These are phyloP conservation scores for Abrostola tripartita DNA, from an alignment of 2,888 invertebrate species.

Conservation along the genomic window DNA sequence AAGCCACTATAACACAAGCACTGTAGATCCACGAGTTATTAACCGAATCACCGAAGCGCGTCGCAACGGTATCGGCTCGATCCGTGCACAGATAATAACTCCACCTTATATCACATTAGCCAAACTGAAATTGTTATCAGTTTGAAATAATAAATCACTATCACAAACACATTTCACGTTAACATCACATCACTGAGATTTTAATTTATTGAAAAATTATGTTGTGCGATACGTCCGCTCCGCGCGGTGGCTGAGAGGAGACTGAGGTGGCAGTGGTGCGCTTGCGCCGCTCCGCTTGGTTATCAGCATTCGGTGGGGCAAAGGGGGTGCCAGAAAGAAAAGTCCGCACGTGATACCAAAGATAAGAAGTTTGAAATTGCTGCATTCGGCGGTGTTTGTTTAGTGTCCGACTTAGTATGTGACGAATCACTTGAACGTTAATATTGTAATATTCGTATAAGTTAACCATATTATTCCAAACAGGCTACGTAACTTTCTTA, in stretches of 20 bases:
- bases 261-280: constrained; percentile 82
- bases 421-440: constrained; percentile 17
- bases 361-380: constrained; percentile 70
- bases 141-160: constrained; percentile 58
- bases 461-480: not conserved
- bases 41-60: constrained; percentile 83
- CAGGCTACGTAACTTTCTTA: not conserved
- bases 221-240: constrained; percentile 66
- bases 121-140: constrained; percentile 65
- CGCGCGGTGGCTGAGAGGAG: constrained; percentile 68
- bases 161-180: constrained; percentile 60
- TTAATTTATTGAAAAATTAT: constrained; percentile 31
- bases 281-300: constrained; percentile 78
- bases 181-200: constrained; percentile 70
- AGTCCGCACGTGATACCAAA: constrained; percentile 81
- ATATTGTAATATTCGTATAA: constrained; percentile 7
- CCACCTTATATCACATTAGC: constrained; percentile 64
- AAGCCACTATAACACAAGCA: constrained; percentile 77
- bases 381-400: constrained; percentile 53
- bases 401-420: constrained; percentile 25
- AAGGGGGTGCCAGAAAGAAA: constrained; percentile 79
- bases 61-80: constrained; percentile 81
- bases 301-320: constrained; percentile 83
- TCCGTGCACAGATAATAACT: constrained; percentile 64
- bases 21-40: constrained; percentile 84